Conservation (phyloP, 2,888 invertebrate genomes). For the Tanytarsus gracilentus region DNA sequence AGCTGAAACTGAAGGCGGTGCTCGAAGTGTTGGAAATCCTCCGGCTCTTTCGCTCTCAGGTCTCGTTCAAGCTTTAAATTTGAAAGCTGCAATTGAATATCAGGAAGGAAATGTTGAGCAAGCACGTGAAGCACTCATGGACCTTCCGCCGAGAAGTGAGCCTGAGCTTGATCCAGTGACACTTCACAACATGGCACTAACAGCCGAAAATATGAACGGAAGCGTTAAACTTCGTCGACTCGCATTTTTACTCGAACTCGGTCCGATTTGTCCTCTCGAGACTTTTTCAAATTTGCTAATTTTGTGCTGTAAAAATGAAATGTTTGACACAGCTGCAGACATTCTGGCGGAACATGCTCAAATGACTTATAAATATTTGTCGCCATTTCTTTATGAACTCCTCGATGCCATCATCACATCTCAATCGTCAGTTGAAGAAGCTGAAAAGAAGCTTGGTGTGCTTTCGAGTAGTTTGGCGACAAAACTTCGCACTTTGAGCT, state of each 20-base stretch:
- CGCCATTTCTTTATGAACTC: slow-evolving; percentile 88
- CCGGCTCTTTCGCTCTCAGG: slow-evolving; percentile 90
- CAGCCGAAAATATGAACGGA: slow-evolving; percentile 83
- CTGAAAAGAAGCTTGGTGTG: slow-evolving; percentile 90
- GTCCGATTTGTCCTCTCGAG: slow-evolving; percentile 88
- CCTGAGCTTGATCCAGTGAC: slow-evolving; percentile 97
- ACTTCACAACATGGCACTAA: slow-evolving; percentile 90
- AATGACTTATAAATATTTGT: slow-evolving; percentile 88
- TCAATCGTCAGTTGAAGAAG: slow-evolving; percentile 93
- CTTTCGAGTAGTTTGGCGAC: slow-evolving; percentile 87
- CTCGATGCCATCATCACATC: slow-evolving; percentile 94
- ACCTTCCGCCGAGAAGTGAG: slow-evolving; percentile 89
- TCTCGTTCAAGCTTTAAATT: slow-evolving; percentile 93
- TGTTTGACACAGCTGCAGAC: slow-evolving; percentile 95
- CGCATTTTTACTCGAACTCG: slow-evolving; percentile 88
- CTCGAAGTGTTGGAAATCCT: slow-evolving; percentile 92
- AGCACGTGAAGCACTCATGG: slow-evolving; percentile 75
- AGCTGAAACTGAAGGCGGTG: slow-evolving; percentile 63
- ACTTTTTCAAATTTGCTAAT: slow-evolving; percentile 93
- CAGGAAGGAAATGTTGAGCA: slow-evolving; percentile 81
- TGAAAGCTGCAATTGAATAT: slow-evolving; percentile 97
- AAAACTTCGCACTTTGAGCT: slow-evolving; percentile 79
- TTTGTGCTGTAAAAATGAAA: slow-evolving; percentile 93
- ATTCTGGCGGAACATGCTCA: slow-evolving; percentile 95
- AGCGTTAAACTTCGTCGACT: slow-evolving; percentile 75